phyloP scores from a whole-genome alignment of 2,113 vertebrate species.

The Neomonachus schauinslandi region DNA sequence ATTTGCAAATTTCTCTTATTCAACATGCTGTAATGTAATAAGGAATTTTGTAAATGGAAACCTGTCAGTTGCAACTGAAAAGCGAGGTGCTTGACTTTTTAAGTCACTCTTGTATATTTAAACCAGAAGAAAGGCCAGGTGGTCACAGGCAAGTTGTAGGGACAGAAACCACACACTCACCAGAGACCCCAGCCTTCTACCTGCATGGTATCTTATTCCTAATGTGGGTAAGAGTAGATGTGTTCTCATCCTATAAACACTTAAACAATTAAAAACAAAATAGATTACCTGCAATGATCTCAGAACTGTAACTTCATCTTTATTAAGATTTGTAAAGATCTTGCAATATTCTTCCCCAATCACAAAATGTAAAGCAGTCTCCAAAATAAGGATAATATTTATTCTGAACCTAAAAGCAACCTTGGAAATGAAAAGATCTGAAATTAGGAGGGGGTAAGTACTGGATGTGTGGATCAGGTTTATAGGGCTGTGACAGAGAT shows the following conservation, averaged over 20 bases:
- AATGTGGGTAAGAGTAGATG: background rate
- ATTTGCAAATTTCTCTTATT: background rate
- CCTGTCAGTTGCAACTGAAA: background rate
- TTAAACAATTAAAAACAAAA: background rate
- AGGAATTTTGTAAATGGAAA: conserved; percentile 22
- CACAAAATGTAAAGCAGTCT: background rate
- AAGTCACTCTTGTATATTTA: background rate
- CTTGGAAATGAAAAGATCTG: background rate
- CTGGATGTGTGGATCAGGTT: background rate
- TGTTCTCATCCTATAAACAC: background rate
- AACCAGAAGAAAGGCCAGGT: background rate
- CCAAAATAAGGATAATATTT: background rate
- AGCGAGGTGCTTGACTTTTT: background rate
- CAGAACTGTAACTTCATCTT: background rate
- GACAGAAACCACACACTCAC: background rate
- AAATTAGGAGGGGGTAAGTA: background rate
- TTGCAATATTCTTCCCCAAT: background rate
- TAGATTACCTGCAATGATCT: background rate
- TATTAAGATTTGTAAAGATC: background rate
- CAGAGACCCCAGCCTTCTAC: background rate
- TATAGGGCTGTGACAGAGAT: background rate
- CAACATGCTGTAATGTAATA: background rate
- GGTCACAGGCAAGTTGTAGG: background rate
- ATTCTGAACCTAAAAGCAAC: background rate
- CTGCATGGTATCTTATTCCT: background rate